A percentile compares a stretch with the other conserved stretches of the same genome.
These are phyloP conservation scores for Drosophila rhopaloa DNA, from an alignment of 1,140 invertebrate genomes.

Conservation along the genomic window DNA sequence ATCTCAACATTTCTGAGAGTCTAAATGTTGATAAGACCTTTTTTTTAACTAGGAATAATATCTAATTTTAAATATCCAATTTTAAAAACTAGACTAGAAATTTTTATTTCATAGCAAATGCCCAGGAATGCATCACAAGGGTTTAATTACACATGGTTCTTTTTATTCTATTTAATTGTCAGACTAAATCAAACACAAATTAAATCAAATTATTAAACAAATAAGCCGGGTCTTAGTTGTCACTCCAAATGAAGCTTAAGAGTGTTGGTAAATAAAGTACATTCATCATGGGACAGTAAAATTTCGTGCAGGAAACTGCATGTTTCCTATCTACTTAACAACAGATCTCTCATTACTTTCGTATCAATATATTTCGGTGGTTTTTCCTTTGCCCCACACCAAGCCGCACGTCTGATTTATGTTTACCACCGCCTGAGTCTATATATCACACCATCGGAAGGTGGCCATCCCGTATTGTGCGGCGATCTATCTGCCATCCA, in stretches of 20 bases:
- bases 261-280: neutral
- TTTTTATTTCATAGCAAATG: no score
- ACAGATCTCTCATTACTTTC: slow-evolving; percentile 8
- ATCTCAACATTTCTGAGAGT: no score
- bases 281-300: neutral
- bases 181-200: no score
- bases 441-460: slow-evolving; percentile 64
- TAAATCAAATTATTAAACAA: no score
- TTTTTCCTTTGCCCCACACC: slow-evolving; percentile 17
- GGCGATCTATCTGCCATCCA: slow-evolving; percentile 61
- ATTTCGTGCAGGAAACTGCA: slow-evolving; percentile 19
- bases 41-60: no score
- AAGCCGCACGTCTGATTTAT: slow-evolving; percentile 64
- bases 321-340: slow-evolving; percentile 15
- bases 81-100: no score
- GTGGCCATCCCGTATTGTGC: slow-evolving; percentile 52
- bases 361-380: slow-evolving; percentile 23
- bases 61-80: no score
- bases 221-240: neutral
- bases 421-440: slow-evolving; percentile 62
- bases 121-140: no score
- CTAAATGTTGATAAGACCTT: no score
- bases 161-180: no score
- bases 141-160: no score
- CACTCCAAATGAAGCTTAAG: neutral